Conservation (phyloP, 1,140 invertebrate genomes). For the Drosophila athabasca region DNA sequence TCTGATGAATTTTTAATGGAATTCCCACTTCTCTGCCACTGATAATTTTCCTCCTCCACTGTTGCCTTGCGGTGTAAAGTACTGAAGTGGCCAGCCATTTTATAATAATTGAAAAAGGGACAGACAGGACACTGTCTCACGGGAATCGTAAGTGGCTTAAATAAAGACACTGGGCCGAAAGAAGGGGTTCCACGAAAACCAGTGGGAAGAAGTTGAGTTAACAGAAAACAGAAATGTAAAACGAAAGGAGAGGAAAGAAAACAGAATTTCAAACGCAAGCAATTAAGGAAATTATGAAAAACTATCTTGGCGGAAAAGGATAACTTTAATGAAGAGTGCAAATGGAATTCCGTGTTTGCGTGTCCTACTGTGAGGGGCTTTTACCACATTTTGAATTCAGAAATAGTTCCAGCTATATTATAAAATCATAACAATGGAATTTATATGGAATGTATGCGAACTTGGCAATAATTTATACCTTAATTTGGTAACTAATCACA, state of each 20-base stretch:
- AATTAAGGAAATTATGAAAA: background rate
- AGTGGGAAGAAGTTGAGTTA: too few species aligned
- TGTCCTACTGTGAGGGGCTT: too few species aligned
- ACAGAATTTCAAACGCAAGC: background rate
- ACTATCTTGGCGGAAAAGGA: background rate
- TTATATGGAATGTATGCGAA: too few species aligned
- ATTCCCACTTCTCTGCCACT: too few species aligned
- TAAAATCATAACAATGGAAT: too few species aligned
- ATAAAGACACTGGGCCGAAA: background rate
- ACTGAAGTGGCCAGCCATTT: slow-evolving; percentile 13
- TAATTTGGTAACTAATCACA: too few species aligned
- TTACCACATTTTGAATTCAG: too few species aligned
- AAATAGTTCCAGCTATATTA: too few species aligned
- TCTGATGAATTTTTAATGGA: slow-evolving; percentile 40
- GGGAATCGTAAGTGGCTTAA: background rate
- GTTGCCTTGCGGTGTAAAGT: background rate
- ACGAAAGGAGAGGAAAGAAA: too few species aligned
- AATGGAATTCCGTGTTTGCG: background rate
- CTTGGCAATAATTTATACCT: too few species aligned
- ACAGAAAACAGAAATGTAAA: too few species aligned
- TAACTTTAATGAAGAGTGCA: background rate
- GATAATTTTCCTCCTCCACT: background rate
- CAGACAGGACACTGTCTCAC: background rate
- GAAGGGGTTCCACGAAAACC: too few species aligned
- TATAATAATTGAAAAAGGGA: background rate